phyloP scores from a whole-genome alignment of 2,113 vertebrate genomes.

The Cinclus cinclus region DNA sequence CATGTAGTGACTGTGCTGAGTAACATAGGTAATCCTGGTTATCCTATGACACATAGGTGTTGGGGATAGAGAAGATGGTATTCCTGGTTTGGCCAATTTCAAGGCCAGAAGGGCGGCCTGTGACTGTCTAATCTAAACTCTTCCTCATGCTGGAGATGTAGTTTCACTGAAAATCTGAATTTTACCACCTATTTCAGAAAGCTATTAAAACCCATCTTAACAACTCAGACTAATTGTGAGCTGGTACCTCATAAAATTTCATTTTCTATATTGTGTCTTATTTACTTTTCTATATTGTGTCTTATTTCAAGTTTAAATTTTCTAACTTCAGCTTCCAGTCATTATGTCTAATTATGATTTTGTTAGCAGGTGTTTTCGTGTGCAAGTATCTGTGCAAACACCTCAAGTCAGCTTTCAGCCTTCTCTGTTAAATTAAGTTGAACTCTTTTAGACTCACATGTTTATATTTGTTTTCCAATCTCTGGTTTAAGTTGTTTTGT shows the following conservation, averaged over 20 bases:
- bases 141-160: not conserved
- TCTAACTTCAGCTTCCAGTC: not conserved
- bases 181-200: not conserved
- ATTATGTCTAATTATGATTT: slow-evolving; percentile 6
- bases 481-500: not conserved
- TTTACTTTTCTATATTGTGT: not conserved
- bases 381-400: not conserved
- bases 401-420: not conserved
- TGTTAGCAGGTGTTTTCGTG: not conserved
- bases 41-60: not conserved
- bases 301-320: slow-evolving; percentile 3
- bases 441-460: not conserved
- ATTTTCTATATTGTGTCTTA: not conserved
- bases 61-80: not conserved
- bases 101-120: not conserved
- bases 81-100: not conserved
- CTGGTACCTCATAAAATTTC: not conserved
- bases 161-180: not conserved
- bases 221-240: not conserved
- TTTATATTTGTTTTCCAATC: not conserved
- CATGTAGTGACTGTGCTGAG: not conserved
- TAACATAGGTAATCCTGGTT: not conserved
- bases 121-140: not conserved
- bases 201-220: not conserved
- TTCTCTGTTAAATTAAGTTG: not conserved